phyloP scores from a whole-genome alignment of 2,888 invertebrate species.

The Tryphoninae sp. region DNA sequence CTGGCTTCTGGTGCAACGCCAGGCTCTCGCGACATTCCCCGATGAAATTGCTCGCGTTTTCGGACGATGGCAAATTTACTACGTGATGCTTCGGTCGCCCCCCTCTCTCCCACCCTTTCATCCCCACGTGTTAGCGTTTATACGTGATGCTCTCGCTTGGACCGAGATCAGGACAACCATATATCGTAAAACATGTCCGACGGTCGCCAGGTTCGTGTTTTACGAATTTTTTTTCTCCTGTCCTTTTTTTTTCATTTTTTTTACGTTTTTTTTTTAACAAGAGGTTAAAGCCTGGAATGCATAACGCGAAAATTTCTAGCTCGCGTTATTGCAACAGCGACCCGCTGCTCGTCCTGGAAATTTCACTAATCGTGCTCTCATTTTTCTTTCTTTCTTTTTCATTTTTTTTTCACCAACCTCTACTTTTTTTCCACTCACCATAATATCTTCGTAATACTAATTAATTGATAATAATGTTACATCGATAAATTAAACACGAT shows the following conservation, averaged over 20 bases:
- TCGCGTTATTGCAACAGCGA: too few species aligned
- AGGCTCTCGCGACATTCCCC: constrained; percentile 41
- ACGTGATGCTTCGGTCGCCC: constrained; percentile 19
- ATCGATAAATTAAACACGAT: too few species aligned
- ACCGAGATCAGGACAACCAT: constrained; percentile 2
- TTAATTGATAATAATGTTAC: too few species aligned
- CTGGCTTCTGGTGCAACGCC: constrained; percentile 12
- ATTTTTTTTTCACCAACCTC: too few species aligned
- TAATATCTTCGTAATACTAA: too few species aligned
- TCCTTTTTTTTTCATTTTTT: background rate
- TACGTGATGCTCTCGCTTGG: background rate
- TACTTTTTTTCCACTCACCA: too few species aligned
- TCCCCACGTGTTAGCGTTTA: constrained; percentile 16
- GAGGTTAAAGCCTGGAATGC: constrained; percentile 5
- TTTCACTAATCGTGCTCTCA: too few species aligned
- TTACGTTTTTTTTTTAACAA: background rate
- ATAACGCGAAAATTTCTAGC: background rate
- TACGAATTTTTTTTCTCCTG: background rate
- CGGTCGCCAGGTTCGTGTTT: background rate
- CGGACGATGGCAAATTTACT: constrained; percentile 53
- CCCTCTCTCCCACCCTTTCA: too few species aligned
- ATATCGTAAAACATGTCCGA: constrained; percentile 27
- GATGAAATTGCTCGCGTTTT: constrained; percentile 55
- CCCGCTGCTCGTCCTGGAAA: too few species aligned
- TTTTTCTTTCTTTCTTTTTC: too few species aligned